Evolutionary conservation across 2,888 invertebrate genomes (phyloP).

Genomic region (Clitarchus hookeri): DNA sequence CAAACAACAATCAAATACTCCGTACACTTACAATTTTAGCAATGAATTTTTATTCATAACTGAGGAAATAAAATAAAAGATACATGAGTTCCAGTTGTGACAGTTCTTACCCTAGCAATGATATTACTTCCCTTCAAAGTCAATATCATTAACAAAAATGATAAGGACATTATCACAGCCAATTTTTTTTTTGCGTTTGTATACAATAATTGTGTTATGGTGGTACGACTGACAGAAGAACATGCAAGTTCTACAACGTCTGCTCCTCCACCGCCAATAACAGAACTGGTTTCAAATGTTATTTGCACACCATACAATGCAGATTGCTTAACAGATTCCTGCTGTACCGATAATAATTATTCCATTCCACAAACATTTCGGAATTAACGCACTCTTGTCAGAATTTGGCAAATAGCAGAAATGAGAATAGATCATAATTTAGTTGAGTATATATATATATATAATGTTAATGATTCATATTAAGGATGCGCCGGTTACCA

Average conservation of each 20-base stretch:
- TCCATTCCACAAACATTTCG: no score
- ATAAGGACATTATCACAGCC: conserved; percentile 61
- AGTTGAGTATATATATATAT: no score
- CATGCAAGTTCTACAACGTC: neutral
- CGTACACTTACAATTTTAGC: neutral
- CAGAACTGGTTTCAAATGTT: neutral
- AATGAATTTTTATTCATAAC: conserved; percentile 23
- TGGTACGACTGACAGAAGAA: conserved; percentile 23
- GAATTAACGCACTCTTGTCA: no score
- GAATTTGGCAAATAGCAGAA: no score
- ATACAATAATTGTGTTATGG: conserved; percentile 35
- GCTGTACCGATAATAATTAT: no score
- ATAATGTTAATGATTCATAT: no score
- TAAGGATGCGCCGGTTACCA: no score
- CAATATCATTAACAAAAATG: conserved; percentile 59
- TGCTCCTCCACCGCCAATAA: neutral
- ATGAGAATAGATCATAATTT: no score
- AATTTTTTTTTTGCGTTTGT: conserved; percentile 48
- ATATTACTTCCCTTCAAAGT: conserved; percentile 64
- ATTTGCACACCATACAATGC: no score
- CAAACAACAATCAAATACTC: neutral
- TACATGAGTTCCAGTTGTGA: conserved; percentile 35
- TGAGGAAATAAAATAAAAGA: conserved; percentile 12
- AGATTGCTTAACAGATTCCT: no score
- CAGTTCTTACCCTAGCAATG: conserved; percentile 53